phyloP scores from a whole-genome alignment of 2,888 invertebrate genomes.

The Scaptodrosophila latifasciaeformis region DNA sequence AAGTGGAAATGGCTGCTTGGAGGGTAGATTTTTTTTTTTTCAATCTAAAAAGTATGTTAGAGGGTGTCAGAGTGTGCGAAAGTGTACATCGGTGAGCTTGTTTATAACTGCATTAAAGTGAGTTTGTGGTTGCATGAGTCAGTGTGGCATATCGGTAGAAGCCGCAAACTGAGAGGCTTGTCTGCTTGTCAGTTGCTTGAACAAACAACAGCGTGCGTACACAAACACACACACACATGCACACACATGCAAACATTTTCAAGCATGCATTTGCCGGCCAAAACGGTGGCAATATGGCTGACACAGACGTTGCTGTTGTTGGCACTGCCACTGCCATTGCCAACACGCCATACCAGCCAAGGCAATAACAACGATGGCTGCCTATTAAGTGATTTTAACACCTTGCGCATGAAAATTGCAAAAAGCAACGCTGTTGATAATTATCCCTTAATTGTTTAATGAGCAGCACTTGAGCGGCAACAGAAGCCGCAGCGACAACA shows the following conservation, averaged over 20 bases:
- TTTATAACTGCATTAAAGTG: slow-evolving; percentile 57
- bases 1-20: background rate
- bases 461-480: slow-evolving; percentile 59
- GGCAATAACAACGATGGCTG: slow-evolving; percentile 25
- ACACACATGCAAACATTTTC: slow-evolving; percentile 9
- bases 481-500: slow-evolving; percentile 1
- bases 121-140: slow-evolving; percentile 44
- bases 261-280: slow-evolving; percentile 17
- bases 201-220: slow-evolving; percentile 65
- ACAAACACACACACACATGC: slow-evolving; percentile 28
- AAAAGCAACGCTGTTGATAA: slow-evolving; percentile 65
- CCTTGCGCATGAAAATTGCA: slow-evolving; percentile 69
- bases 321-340: background rate
- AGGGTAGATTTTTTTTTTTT: too few relatives aligned
- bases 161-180: slow-evolving; percentile 27
- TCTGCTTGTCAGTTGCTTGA: slow-evolving; percentile 53
- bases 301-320: background rate
- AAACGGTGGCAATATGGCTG: slow-evolving; percentile 3
- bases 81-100: slow-evolving; percentile 7
- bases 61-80: background rate
- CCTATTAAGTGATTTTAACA: slow-evolving; percentile 69
- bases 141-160: slow-evolving; percentile 20
- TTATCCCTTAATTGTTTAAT: slow-evolving; percentile 68
- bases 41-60: too few relatives aligned
- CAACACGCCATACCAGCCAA: background rate